phyloP scores from a whole-genome alignment of 2,888 invertebrate genomes.

The Julus scanicus region DNA sequence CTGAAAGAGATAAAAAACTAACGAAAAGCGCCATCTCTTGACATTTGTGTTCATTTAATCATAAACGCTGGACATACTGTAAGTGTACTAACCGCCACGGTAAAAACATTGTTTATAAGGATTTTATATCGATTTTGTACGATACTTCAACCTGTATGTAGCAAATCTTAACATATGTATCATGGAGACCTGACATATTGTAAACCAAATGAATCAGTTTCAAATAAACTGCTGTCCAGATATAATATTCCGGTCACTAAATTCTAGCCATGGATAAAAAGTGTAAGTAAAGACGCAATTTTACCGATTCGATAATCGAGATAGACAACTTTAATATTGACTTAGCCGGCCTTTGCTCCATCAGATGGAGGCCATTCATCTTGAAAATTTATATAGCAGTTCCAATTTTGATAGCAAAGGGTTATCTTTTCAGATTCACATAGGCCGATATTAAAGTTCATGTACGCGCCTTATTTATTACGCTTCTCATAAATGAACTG shows the following conservation, averaged over 20 bases:
- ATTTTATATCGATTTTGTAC: too few relatives aligned
- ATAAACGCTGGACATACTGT: too few relatives aligned
- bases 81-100: too few relatives aligned
- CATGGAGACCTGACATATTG: not conserved
- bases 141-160: too few relatives aligned
- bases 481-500: not conserved
- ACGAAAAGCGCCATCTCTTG: too few relatives aligned
- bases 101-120: too few relatives aligned
- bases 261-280: not conserved
- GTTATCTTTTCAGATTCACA: slow-evolving; percentile 8
- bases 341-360: slow-evolving; percentile 7
- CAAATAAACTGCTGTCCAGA: not conserved
- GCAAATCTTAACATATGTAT: too few relatives aligned
- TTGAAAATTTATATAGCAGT: not conserved
- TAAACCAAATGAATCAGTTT: slow-evolving; percentile 17
- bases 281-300: not conserved
- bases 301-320: slow-evolving; percentile 12
- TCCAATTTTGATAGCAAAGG: slow-evolving; percentile 28
- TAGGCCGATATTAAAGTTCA: slow-evolving; percentile 1
- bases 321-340: not conserved
- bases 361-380: slow-evolving; percentile 7
- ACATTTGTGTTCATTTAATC: too few relatives aligned
- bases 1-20: too few relatives aligned
- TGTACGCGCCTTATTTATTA: not conserved
- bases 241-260: slow-evolving; percentile 5